Evolutionary conservation across 2,888 invertebrate species (phyloP).

Genomic region (Philereme transversata): DNA sequence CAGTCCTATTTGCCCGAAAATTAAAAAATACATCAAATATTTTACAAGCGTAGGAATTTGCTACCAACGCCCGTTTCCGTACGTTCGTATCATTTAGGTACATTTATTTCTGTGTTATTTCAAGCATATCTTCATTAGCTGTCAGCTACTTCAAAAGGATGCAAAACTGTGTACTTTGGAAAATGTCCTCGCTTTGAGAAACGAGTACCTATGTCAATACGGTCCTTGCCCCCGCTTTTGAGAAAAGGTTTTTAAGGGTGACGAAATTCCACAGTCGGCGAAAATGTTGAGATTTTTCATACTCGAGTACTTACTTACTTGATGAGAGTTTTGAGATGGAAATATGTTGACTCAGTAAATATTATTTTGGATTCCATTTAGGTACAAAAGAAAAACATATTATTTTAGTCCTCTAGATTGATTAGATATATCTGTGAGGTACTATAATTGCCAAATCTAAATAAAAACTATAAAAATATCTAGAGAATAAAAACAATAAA

Average conservation of each 20-base stretch:
- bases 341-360: neutral
- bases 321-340: conserved; percentile 4
- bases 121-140: conserved; percentile 14
- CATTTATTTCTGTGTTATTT: neutral
- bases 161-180: conserved; percentile 8
- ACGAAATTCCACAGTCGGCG: conserved; percentile 2
- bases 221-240: conserved; percentile 3
- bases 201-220: conserved; percentile 9
- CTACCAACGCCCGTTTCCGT: neutral
- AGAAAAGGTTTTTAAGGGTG: neutral
- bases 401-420: too few relatives aligned
- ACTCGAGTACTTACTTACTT: neutral
- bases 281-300: neutral
- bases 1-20: neutral
- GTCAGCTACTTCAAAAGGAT: conserved; percentile 16
- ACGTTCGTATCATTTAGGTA: neutral
- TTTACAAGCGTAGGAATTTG: neutral
- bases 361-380: too few relatives aligned
- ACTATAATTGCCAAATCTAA: too few relatives aligned
- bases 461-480: too few relatives aligned
- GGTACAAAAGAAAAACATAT: too few relatives aligned
- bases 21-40: neutral
- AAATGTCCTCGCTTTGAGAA: conserved; percentile 4
- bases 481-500: too few relatives aligned
- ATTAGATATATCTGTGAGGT: too few relatives aligned